These are phyloP conservation scores for Megamerina dolium DNA, from an alignment of 2,888 invertebrate species.

Conservation along the genomic window DNA sequence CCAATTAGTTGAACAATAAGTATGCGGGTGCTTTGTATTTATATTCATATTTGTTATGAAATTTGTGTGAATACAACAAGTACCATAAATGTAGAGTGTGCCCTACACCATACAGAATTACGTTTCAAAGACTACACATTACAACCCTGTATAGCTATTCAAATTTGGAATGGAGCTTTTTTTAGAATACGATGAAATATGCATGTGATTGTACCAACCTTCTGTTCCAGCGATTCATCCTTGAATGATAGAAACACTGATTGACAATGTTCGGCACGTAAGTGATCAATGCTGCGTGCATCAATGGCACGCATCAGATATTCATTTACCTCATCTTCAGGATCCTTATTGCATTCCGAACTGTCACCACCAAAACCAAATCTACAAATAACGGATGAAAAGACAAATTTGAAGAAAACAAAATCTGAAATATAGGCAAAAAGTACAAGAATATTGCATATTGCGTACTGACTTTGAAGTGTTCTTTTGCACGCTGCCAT, in stretches of 20 bases:
- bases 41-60: no score
- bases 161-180: no score
- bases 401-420: neutral
- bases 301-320: constrained; percentile 94
- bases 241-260: constrained; percentile 81
- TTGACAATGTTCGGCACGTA: constrained; percentile 83
- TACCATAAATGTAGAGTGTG: no score
- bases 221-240: constrained; percentile 70
- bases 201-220: no score
- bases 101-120: neutral
- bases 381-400: constrained; percentile 47
- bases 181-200: no score
- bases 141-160: no score
- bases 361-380: constrained; percentile 68
- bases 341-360: constrained; percentile 63
- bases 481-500: constrained; percentile 71
- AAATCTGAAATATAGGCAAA: neutral
- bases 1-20: neutral
- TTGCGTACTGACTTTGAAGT: constrained; percentile 55
- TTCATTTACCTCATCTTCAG: constrained; percentile 92
- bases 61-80: no score
- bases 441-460: no score
- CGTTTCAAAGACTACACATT: no score
- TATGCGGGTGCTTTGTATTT: no score
- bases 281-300: constrained; percentile 84